Percentiles rank a stretch among this genome's conserved stretches.
Conservation (phyloP, 2,113 vertebrate species). For the Gymnorhina tibicen region DNA sequence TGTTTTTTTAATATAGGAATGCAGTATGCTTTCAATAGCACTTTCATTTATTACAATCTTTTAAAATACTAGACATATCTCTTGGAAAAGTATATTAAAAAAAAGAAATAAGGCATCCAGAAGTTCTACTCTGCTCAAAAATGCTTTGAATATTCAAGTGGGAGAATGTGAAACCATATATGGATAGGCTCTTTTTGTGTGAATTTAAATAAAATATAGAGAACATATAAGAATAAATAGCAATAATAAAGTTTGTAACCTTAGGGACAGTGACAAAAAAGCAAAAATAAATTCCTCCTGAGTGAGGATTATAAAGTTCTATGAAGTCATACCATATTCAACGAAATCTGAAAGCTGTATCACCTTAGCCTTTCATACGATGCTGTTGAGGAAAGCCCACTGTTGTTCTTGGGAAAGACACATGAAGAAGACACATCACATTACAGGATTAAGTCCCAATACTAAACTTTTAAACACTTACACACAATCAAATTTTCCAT, state of each 20-base stretch:
- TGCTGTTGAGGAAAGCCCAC: background rate
- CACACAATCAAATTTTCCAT: background rate
- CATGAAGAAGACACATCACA: background rate
- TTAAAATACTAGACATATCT: background rate
- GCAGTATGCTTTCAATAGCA: background rate
- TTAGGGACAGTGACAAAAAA: background rate
- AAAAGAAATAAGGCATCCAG: background rate
- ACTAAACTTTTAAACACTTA: background rate
- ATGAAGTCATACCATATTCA: background rate
- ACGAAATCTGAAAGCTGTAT: background rate
- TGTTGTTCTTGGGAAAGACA: fast-evolving
- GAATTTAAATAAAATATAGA: background rate
- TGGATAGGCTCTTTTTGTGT: fast-evolving
- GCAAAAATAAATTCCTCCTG: background rate
- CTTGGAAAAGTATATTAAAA: background rate
- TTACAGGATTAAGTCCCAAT: background rate
- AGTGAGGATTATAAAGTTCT: background rate
- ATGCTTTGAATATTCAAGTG: background rate
- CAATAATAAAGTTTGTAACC: background rate
- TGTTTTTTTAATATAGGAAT: background rate
- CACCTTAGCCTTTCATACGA: background rate
- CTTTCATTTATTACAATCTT: background rate
- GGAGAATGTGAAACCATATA: background rate
- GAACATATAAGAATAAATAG: background rate
- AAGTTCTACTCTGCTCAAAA: background rate